Percentiles rank a stretch among this genome's conserved stretches.
These are phyloP conservation scores for Linnaemya vulpina DNA, from an alignment of 2,888 invertebrate genomes.

Conservation along the genomic window DNA sequence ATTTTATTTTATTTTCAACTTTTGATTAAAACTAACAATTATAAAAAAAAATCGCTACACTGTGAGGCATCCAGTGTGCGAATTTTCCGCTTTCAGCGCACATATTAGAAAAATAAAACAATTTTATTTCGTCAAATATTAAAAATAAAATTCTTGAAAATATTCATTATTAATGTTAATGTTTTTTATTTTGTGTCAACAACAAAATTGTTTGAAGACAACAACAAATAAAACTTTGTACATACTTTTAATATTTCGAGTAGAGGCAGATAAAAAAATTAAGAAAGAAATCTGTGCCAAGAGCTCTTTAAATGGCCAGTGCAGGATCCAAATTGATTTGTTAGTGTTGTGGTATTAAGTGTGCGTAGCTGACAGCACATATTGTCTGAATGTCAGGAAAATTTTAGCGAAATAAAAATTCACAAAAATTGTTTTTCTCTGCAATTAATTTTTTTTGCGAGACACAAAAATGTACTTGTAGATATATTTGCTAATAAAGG, in stretches of 20 bases:
- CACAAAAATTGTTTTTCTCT: conserved; percentile 36
- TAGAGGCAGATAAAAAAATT: neutral
- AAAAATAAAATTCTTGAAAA: conserved; percentile 51
- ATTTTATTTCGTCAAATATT: conserved; percentile 51
- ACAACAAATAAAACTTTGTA: conserved; percentile 7
- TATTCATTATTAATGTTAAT: conserved; percentile 29
- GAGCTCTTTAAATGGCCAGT: conserved; percentile 59
- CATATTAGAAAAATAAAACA: conserved; percentile 18
- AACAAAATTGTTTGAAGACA: conserved; percentile 17
- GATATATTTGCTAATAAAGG: conserved; percentile 9
- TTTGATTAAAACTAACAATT: neutral
- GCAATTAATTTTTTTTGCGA: neutral
- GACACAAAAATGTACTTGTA: conserved; percentile 1
- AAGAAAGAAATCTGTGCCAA: conserved; percentile 61
- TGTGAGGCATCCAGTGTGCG: conserved; percentile 36
- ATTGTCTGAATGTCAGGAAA: conserved; percentile 69
- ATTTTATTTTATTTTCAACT: neutral
- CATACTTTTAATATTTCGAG: neutral
- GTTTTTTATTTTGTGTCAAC: conserved; percentile 35
- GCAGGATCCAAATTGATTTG: conserved; percentile 14
- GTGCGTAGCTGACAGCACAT: conserved; percentile 62
- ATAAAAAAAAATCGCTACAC: conserved; percentile 33
- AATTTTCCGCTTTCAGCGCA: conserved; percentile 28
- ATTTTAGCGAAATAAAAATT: conserved; percentile 37
- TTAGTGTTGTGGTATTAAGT: conserved; percentile 48